Evolutionary conservation across 2,888 invertebrate species (phyloP), one percentile per base, ranked within the genome.

Genomic region (Sinohyriopsis cumingii): DNA sequence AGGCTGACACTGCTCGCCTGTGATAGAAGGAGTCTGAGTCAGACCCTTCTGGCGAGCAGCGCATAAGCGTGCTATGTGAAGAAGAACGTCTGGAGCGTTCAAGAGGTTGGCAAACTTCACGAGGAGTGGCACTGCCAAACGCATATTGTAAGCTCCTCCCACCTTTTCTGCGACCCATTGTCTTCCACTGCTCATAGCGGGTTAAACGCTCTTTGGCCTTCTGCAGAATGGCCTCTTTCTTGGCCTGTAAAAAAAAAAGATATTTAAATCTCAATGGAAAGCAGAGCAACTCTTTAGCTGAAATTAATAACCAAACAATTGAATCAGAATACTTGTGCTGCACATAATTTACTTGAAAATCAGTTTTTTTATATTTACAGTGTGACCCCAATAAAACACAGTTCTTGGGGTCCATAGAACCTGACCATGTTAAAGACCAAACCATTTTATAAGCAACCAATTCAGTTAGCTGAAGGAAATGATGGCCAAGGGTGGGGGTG

Each of bases 101-200:
- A 77, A 84, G 79, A 70, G 85, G 83, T 77, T 83, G 80, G 82
- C 87, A 86, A 79, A 86, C 84, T 77, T 84, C 83, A 78, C 87
- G 85, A 57, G 86, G 86, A 67, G 87, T 81, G 72, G 84, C 82
- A 80, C 87, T 87, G 70, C 87, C 87, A 79, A 87, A 87, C 72
- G 85, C 87, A 68, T 83, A 83, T 70, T 82, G 71, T 67, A 79
- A 79, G 73, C 82, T 77, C 60, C 81, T 79, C 82, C 84, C 85
- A 84, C 87, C 85, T 86, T 84, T 84, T 60, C 78, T 76, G 33
- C 84, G 77, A 64, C 84, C 82, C 62, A 71, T 72, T 25, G 75
- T 61, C 72, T 85, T 85, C 85, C 86, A 86, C 61, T 83, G 83
- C 73, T 87, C 87, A 70, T 85, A 86, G 63, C 86, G 81, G 57